These are phyloP conservation scores for Apostichopus leukothele DNA, from an alignment of 53 echinoderm and acorn worm species.

Conservation along the genomic window DNA sequence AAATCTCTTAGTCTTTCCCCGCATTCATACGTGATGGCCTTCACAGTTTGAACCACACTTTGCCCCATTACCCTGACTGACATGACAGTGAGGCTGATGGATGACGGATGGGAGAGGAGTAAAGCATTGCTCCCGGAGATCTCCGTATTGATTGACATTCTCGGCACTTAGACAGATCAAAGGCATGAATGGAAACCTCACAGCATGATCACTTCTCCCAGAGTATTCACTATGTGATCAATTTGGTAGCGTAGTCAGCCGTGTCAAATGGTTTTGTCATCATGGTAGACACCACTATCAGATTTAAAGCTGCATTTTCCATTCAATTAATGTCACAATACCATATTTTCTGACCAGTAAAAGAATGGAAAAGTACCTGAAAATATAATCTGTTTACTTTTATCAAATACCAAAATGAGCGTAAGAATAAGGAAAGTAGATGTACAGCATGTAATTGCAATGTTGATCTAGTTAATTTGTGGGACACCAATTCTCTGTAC, in stretches of 20 bases:
- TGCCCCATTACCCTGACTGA: conserved; percentile 11
- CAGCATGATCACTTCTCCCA: conserved; percentile 26
- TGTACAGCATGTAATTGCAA: neutral
- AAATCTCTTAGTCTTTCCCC: neutral
- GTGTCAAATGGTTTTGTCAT: conserved; percentile 29
- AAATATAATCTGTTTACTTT: too few relatives aligned
- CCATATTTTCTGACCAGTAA: too few relatives aligned
- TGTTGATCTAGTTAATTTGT: too few relatives aligned
- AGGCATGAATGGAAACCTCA: conserved; percentile 39
- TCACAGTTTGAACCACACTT: conserved; percentile 30
- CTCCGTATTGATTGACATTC: conserved; percentile 33
- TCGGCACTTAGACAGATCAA: conserved; percentile 42
- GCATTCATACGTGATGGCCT: conserved; percentile 1
- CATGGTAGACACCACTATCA: neutral
- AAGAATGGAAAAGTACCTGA: too few relatives aligned
- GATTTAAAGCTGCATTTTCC: neutral
- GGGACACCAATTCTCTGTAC: too few relatives aligned
- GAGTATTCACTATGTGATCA: conserved; percentile 17
- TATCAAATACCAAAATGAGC: too few relatives aligned
- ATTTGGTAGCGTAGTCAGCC: conserved; percentile 33
- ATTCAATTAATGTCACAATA: too few relatives aligned
- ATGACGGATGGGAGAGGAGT: neutral
- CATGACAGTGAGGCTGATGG: conserved; percentile 15
- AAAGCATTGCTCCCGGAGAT: neutral
- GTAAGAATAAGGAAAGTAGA: neutral